Conservation (phyloP, 2,888 invertebrate genomes). For the Malachius bipustulatus region DNA sequence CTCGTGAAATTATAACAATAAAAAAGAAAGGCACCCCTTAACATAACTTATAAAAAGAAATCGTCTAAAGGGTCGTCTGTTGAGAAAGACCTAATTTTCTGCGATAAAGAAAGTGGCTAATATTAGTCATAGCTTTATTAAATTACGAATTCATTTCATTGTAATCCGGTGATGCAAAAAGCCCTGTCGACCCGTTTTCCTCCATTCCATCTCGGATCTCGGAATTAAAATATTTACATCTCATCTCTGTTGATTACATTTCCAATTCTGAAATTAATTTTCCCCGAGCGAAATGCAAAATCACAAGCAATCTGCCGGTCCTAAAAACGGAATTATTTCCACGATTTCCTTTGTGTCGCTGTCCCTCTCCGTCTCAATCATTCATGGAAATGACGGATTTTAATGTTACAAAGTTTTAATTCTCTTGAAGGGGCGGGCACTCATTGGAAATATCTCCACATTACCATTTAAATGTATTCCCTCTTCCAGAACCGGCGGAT, state of each 20-base stretch:
- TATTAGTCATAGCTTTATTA: too few species aligned
- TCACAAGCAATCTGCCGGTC: constrained; percentile 32
- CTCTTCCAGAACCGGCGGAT: constrained; percentile 25
- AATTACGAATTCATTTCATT: too few species aligned
- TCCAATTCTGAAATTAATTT: constrained; percentile 37
- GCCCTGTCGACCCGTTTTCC: too few species aligned
- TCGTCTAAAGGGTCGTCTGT: too few species aligned
- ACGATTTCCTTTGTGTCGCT: constrained; percentile 31
- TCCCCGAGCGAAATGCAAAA: constrained; percentile 34
- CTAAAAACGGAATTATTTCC: constrained; percentile 35
- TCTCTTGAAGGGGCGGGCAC: constrained; percentile 26
- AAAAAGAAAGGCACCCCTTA: too few species aligned
- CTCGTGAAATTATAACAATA: too few species aligned
- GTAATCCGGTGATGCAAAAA: too few species aligned
- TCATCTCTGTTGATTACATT: constrained; percentile 35
- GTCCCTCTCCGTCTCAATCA: constrained; percentile 21
- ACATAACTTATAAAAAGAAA: too few species aligned
- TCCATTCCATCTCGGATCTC: too few species aligned
- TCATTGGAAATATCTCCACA: constrained; percentile 35
- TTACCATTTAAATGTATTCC: constrained; percentile 38
- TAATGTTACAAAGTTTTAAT: constrained; percentile 38
- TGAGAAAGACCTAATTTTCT: too few species aligned
- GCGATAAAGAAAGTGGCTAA: too few species aligned
- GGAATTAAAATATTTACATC: constrained; percentile 35
- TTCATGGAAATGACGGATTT: constrained; percentile 13